Evolutionary conservation across 1,140 invertebrate species (phyloP).

Genomic region (Drosophila bocki): DNA sequence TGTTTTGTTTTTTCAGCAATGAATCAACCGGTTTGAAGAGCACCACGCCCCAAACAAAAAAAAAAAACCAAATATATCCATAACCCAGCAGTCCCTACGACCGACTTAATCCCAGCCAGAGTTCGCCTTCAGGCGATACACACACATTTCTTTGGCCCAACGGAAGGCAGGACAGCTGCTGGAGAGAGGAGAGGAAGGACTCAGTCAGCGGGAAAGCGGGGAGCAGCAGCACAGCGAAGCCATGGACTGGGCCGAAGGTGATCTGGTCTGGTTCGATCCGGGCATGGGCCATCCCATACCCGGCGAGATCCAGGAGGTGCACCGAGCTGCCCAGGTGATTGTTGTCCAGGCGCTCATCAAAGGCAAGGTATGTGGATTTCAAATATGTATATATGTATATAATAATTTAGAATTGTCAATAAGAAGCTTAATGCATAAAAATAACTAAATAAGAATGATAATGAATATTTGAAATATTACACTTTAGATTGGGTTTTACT

Average conservation of each 20-base stretch:
- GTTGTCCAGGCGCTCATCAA: constrained; percentile 94
- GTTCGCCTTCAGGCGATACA: constrained; percentile 8
- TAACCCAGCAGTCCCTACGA: background rate
- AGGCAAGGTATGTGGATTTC: constrained; percentile 90
- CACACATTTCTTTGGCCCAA: background rate
- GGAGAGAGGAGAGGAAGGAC: background rate
- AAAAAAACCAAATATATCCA: constrained; percentile 5
- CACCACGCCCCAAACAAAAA: constrained; percentile 9
- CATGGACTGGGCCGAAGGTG: constrained; percentile 89
- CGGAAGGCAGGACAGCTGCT: background rate
- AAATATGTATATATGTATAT: no score
- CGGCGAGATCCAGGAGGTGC: constrained; percentile 94
- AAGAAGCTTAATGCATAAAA: no score
- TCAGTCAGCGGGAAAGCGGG: background rate
- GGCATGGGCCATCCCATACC: constrained; percentile 94
- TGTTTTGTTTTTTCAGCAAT: constrained; percentile 55
- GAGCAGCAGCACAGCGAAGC: background rate
- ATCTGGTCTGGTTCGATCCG: constrained; percentile 97
- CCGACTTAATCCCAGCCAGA: background rate
- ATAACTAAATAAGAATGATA: background rate
- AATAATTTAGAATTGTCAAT: background rate
- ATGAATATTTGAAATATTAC: background rate
- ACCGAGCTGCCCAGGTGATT: constrained; percentile 94
- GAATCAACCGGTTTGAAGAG: constrained; percentile 60
- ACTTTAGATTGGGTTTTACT: background rate